Evolutionary conservation across 92 coral and sea anemone genomes (phyloP), one percentile per base, ranked within the genome.

Genomic region (Micromussa lordhowensis): DNA sequence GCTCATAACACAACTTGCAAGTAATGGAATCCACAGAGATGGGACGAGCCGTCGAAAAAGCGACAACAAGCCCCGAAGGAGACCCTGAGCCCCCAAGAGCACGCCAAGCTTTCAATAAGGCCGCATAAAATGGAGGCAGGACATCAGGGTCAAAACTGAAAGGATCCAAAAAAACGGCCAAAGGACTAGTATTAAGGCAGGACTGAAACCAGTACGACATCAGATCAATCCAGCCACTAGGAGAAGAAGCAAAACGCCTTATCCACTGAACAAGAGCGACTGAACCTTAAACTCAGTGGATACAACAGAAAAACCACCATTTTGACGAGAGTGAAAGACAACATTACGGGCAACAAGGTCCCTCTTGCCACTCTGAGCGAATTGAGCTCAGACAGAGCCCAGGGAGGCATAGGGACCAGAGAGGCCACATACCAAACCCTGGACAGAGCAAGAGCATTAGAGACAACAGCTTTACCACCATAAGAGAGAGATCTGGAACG

Each of bases 381-480:
- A 10, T 34, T 72, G 34, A 92, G 31, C 1, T 35, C 49, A 3
- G 28, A 1, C 0, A 49, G 13, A 4, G 82, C 85, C 55, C 76
- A 70, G 0, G 19, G 0, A 0, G 95, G 95, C 84, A 92, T 75
- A 48, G 13, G 38, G 2, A 76, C 59, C 6, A 92, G 29, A 0
- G 93, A 70, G 0, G 91, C 88, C 4, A 86, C 75, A 59, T 92
- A 89, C 95, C 90, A 90, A 0, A 92, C 69, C 9, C 58, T 69
- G 24, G 85, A 79, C 2, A 89, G 79, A 1, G 79, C 93, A 1
- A 92, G 82, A 0, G 85, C 87, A 44, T 92, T 90, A 17, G 78
- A 18, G 0, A 92, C 51, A 0, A 86, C 64, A 8, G 95, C 91
- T 26, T 82, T 85, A 2, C 93, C 93, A 4, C 26, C 1, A 0